A percentile compares a stretch with the other conserved stretches of the same genome.
Conservation (phyloP, 2,113 vertebrate species). For the Charadrius vociferus region DNA sequence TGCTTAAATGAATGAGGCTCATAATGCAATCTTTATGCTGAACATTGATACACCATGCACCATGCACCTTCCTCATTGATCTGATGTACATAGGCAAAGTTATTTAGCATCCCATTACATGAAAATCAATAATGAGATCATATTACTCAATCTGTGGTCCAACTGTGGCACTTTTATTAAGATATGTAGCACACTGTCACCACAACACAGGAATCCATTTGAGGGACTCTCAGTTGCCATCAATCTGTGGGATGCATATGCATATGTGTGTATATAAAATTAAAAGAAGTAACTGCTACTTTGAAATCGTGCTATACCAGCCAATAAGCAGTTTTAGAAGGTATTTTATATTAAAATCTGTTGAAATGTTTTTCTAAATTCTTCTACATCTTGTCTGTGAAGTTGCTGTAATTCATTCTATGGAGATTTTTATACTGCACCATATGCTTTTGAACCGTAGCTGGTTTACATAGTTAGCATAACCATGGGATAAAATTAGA, state of each 20-base stretch:
- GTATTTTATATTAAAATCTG: constrained; percentile 18
- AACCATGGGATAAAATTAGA: constrained; percentile 51
- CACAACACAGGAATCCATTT: not conserved
- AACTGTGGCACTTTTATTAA: not conserved
- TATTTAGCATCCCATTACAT: constrained; percentile 7
- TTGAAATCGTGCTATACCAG: not conserved
- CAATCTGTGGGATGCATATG: not conserved
- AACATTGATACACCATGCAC: not conserved
- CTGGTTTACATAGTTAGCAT: constrained; percentile 16
- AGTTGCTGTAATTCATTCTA: not conserved
- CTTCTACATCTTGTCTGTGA: not conserved
- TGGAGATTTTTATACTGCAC: constrained; percentile 21
- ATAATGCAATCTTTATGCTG: not conserved
- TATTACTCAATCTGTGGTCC: not conserved
- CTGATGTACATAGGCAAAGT: not conserved
- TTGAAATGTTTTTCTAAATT: not conserved
- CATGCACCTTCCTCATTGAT: not conserved
- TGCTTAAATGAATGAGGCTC: not conserved
- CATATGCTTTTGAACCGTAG: constrained; percentile 37
- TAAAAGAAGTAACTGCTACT: not conserved
- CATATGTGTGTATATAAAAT: not conserved
- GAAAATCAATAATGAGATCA: not conserved
- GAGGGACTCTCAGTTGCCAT: not conserved
- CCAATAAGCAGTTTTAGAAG: not conserved
- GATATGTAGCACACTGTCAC: not conserved